Conservation (phyloP, 2,797 vertebrate genomes). For the Hippocampus kuda region DNA sequence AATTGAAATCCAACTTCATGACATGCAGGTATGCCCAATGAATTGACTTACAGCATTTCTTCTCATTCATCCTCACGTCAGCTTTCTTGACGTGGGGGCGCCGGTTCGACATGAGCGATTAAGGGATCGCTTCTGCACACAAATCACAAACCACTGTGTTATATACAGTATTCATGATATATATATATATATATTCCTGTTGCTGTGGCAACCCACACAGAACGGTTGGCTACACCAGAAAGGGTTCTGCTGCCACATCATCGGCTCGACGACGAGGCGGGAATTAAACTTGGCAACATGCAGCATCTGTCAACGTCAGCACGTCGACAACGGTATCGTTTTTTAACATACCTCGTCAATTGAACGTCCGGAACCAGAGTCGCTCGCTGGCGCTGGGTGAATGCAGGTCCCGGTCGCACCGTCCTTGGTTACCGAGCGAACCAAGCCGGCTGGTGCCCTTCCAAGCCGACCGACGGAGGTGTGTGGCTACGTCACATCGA, state of each 20-base stretch:
- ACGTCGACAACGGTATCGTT: not conserved
- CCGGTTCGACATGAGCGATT: conserved; percentile 56
- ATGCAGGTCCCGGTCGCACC: conserved; percentile 11
- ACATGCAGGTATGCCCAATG: conserved; percentile 6
- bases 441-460: conserved; percentile 27
- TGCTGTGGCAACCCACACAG: not conserved
- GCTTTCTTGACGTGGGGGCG: conserved; percentile 57
- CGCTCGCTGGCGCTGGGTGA: conserved; percentile 6
- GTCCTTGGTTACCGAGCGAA: conserved; percentile 34
- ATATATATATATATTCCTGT: not conserved
- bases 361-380: no score
- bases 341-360: not conserved
- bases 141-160: not conserved
- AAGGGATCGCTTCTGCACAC: not conserved
- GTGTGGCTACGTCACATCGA: conserved; percentile 45
- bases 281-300: not conserved
- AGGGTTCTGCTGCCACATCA: conserved; percentile 3
- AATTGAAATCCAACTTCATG: not conserved
- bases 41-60: conserved; percentile 69
- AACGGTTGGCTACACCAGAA: not conserved
- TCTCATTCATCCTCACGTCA: conserved; percentile 61
- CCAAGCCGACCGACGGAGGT: conserved; percentile 51
- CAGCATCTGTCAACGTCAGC: not conserved
- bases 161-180: not conserved
- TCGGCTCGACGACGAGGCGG: not conserved